Evolutionary conservation across 2,113 vertebrate genomes (phyloP).

Genomic region (Hemibagrus wyckioides): DNA sequence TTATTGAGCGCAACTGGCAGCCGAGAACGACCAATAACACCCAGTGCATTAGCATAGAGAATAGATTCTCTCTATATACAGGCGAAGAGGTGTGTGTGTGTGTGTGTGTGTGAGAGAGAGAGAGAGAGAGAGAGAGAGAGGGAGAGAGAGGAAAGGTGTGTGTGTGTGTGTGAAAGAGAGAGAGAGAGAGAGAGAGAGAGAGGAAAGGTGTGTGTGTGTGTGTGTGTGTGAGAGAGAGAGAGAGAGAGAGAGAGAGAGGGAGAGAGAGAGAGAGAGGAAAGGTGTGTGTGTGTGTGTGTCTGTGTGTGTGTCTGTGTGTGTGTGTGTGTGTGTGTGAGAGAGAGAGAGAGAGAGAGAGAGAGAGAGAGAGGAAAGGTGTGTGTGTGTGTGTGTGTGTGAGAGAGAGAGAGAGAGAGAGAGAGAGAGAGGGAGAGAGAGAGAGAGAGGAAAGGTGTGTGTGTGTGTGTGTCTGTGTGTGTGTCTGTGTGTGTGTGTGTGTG

Average conservation of each 20-base stretch:
- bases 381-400: neutral
- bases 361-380: no score
- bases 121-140: slow-evolving; percentile 1
- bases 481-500: neutral
- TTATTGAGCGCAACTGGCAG: slow-evolving; percentile 54
- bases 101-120: slow-evolving; percentile 6
- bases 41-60: slow-evolving; percentile 55
- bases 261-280: no score
- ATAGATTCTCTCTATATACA: slow-evolving; percentile 52
- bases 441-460: no score
- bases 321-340: no score
- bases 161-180: neutral
- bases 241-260: neutral
- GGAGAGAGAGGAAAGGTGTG: neutral
- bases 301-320: no score
- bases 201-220: slow-evolving; percentile 8
- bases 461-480: neutral
- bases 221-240: slow-evolving; percentile 1
- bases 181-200: neutral
- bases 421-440: no score
- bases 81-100: slow-evolving; percentile 23
- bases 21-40: slow-evolving; percentile 54
- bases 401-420: neutral
- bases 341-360: no score
- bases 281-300: no score